These are phyloP conservation scores for Hesperophylax magnus DNA, from an alignment of 1,140 invertebrate species.

Conservation along the genomic window DNA sequence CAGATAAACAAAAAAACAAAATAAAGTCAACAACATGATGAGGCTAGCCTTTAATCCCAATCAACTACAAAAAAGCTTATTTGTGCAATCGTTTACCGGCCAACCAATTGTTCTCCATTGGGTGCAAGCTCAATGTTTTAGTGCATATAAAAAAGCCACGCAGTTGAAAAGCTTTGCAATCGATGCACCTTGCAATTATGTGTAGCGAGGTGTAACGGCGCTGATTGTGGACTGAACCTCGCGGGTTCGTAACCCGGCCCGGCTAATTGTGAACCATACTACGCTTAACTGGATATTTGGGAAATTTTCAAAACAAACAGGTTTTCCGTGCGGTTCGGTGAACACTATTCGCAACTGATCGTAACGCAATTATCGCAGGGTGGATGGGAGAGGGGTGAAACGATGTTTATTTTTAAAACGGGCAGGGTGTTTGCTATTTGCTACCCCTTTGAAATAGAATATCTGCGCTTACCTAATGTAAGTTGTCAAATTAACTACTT, in stretches of 20 bases:
- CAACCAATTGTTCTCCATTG: not conserved
- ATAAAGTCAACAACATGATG: not conserved
- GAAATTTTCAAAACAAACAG: slow-evolving; percentile 71
- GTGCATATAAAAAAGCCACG: slow-evolving; percentile 1
- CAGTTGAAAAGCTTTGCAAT: not conserved
- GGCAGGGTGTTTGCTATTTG: too few relatives aligned
- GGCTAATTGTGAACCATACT: slow-evolving; percentile 62
- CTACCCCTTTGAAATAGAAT: too few relatives aligned
- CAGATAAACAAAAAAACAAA: too few relatives aligned
- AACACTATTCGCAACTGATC: slow-evolving; percentile 72
- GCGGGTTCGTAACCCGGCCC: not conserved
- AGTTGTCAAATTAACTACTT: too few relatives aligned
- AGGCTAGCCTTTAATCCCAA: not conserved
- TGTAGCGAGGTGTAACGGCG: slow-evolving; percentile 30
- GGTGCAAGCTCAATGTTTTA: not conserved
- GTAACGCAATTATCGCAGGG: slow-evolving; percentile 67
- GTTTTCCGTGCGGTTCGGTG: slow-evolving; percentile 70
- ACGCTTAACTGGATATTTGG: slow-evolving; percentile 36
- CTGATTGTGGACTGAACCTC: slow-evolving; percentile 26
- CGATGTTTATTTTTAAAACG: too few relatives aligned
- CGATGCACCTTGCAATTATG: slow-evolving; percentile 45
- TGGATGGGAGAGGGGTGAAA: not conserved
- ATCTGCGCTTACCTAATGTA: too few relatives aligned
- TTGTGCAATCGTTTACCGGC: not conserved
- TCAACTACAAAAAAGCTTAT: not conserved